Conservation (phyloP, 1,140 invertebrate species). For the Yoshiicerus persimilis region DNA sequence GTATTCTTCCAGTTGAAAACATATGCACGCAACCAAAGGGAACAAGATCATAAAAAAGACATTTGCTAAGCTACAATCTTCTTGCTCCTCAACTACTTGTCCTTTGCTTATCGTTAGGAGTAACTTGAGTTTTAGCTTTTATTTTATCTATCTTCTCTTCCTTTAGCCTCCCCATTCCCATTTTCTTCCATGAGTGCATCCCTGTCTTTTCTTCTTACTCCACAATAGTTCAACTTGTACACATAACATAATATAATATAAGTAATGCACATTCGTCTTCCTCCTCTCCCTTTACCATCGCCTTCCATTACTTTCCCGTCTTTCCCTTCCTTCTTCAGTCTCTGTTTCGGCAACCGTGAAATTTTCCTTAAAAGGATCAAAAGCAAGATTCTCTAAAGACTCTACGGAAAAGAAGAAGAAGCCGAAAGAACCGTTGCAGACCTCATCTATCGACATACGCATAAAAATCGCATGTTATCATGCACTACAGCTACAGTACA, state of each 20-base stretch:
- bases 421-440: not conserved
- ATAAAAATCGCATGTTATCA: not conserved
- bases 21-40: conserved; percentile 15
- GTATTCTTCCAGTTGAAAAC: conserved; percentile 4
- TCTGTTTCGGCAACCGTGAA: not conserved
- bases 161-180: not conserved
- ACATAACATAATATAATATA: not conserved
- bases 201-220: not conserved
- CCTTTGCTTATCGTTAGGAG: not conserved
- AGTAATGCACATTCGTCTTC: not conserved
- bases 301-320: not conserved
- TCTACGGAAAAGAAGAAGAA: not conserved
- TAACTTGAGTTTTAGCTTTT: conserved; percentile 10
- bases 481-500: too few relatives aligned
- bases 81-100: not conserved
- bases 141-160: conserved; percentile 19
- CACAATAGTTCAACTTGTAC: not conserved
- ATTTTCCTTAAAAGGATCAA: conserved; percentile 18
- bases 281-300: not conserved
- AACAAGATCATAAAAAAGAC: conserved; percentile 23
- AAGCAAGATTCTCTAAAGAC: conserved; percentile 14
- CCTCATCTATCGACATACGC: not conserved
- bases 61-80: not conserved
- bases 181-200: not conserved
- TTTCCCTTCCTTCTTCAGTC: not conserved